Percentiles rank a stretch among this genome's conserved stretches.
Conservation (phyloP, 1,140 invertebrate genomes). For the Sinella curviseta region DNA sequence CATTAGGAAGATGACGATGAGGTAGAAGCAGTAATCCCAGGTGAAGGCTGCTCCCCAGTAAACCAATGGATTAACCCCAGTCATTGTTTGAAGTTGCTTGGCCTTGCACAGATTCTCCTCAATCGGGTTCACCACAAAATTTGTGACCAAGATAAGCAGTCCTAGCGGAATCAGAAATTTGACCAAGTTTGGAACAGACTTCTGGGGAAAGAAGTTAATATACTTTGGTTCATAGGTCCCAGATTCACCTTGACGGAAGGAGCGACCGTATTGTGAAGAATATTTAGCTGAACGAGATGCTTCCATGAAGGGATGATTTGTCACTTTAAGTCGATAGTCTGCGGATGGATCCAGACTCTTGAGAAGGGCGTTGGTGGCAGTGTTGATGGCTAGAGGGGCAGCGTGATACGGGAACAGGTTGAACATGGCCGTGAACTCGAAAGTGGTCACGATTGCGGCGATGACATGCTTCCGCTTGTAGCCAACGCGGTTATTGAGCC, state of each 20-base stretch:
- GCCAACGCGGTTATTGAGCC: conserved; percentile 28
- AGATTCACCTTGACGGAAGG: too few relatives aligned
- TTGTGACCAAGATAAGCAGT: conserved; percentile 67
- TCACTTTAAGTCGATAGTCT: conserved; percentile 16
- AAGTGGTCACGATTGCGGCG: conserved; percentile 34
- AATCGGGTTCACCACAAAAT: conserved; percentile 68
- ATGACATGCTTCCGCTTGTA: conserved; percentile 44
- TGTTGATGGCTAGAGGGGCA: conserved; percentile 63
- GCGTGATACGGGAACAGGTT: conserved; percentile 66
- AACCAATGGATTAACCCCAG: conserved; percentile 70
- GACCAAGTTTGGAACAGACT: conserved; percentile 54
- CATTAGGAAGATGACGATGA: conserved; percentile 39
- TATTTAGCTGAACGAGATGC: too few relatives aligned
- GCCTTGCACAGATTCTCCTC: conserved; percentile 62
- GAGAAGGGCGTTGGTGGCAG: conserved; percentile 62
- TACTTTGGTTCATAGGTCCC: too few relatives aligned
- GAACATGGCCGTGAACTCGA: conserved; percentile 53
- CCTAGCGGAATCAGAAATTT: conserved; percentile 46
- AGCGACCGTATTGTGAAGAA: neutral
- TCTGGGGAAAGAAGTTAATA: conserved; percentile 52
- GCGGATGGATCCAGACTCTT: conserved; percentile 50
- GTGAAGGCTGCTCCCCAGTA: conserved; percentile 62
- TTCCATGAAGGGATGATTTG: conserved; percentile 35
- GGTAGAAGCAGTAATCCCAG: conserved; percentile 43
- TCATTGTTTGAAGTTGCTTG: conserved; percentile 73